phyloP scores from a whole-genome alignment of 2,888 invertebrate species.

The Ophion slaviceki region DNA sequence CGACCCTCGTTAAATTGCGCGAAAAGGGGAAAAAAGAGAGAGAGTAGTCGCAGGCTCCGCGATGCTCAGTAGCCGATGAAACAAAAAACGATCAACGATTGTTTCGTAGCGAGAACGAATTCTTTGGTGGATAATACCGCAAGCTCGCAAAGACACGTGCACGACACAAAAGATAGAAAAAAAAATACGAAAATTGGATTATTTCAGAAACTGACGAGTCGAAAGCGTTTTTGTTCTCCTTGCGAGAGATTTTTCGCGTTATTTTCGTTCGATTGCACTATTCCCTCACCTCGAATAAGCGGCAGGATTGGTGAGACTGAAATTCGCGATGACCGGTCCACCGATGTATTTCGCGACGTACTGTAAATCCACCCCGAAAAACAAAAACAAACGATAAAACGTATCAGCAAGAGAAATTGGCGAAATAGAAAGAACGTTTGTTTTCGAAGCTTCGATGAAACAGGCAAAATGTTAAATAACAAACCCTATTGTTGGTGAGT shows the following conservation, averaged over 20 bases:
- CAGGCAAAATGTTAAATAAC: slow-evolving; percentile 67
- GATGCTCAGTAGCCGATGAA: background rate
- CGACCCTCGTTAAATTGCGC: background rate
- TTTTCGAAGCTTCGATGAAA: background rate
- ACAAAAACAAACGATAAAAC: slow-evolving; percentile 27
- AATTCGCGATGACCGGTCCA: slow-evolving; percentile 84
- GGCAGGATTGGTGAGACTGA: slow-evolving; percentile 85
- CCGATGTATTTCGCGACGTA: slow-evolving; percentile 86
- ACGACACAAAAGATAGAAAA: background rate
- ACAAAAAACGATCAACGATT: background rate
- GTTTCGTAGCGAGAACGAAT: background rate
- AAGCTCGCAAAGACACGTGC: background rate
- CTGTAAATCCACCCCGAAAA: slow-evolving; percentile 75
- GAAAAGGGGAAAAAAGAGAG: background rate
- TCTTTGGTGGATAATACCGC: background rate
- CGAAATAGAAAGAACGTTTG: background rate
- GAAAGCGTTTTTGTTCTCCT: background rate
- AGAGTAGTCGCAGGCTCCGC: background rate
- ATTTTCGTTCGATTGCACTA: slow-evolving; percentile 25
- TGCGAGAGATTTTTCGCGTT: background rate
- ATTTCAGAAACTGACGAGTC: background rate
- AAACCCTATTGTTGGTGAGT: slow-evolving; percentile 84
- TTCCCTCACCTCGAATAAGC: slow-evolving; percentile 86
- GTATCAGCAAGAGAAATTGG: background rate
- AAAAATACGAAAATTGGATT: background rate